Base-by-base conservation (phyloP, 2,113 vertebrate species). In the Plecturocebus donacophilus region DNA sequence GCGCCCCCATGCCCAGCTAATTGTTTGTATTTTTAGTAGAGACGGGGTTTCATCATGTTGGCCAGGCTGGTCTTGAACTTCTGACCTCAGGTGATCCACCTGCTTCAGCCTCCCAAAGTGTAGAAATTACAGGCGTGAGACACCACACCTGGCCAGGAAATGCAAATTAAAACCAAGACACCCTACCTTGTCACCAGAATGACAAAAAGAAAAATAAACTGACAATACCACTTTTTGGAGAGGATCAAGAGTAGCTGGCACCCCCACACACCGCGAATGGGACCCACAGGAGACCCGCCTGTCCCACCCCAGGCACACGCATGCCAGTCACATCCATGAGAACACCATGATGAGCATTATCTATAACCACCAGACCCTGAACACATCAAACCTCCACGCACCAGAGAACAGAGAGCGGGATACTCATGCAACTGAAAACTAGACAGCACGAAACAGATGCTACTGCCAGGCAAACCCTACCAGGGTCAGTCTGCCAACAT, bases 271-370 rank as follows among this genome's bases (percentile, higher is more conserved):
- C 6, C 0, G 6, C 27, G 5, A 2, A 19, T 7, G 23, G 6
- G 23, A 9, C 27, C 35, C 1, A 14, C 10, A 8, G 30, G 32
- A n/a, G 27, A 20, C 17, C 19, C 3, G 3, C 85, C 5, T 2
- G 3, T 20, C 40, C 27, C 32, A 9, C 40, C 38, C 1, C 3
- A 4, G n/a, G 30, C 0, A 1, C 0, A 0, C 0, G 0, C 6
- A 16, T 19, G 11, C 32, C 30, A 27, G 23, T 14, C 8, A 79
- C 58, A 4, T 0, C 13, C 2, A 1, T 14, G 13, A 21, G 47
- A 73, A 49, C 1, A 9, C 2, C 0, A 30, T 1, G 2, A 20
- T 0, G 0, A 13, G 42, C 80, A 6, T 6, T 3, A 14, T 4
- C 70, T 40, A 3, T 1, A 0, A 3, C 0, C 25, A 25, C 23